Evolutionary conservation across 2,113 vertebrate genomes (phyloP), one percentile per base, ranked within the genome.

Genomic region (Acrocephalus kingi): DNA sequence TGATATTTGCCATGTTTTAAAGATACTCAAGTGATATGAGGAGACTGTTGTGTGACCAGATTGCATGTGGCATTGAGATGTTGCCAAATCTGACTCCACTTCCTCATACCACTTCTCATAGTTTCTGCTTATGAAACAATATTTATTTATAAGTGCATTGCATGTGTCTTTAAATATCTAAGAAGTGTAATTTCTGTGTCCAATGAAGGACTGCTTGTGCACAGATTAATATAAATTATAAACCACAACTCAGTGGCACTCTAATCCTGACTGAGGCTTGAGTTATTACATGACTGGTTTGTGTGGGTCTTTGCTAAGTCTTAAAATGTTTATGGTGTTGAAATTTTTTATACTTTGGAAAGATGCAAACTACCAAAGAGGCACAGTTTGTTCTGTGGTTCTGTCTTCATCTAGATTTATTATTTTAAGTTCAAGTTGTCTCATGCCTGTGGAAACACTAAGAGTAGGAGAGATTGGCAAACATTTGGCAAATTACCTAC

Each of bases 81-180:
- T 90, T 96, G 90, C 90, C 94, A 97, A 89, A 75, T 74, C 39
- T 84, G 79, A 93, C 79, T 87, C 86, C 41, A 74, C 93, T 97
- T 96, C 96, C 90, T 95, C 93, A 96, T 96, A 90, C 93, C 88
- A 91, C n/a, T 64, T 88, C 62, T 84, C 87, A 93, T 94, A 88
- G 72, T 94, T 96, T 96, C 96, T 97, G 90, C 88, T 97, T 97
- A 93, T 96, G 93, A 96, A 97, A 92, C 76, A 78, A 52, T 94
- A 88, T 90, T 96, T 94, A 93, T 96, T 94, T 96, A 68, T 96
- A 95, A 95, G 69, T 61, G 35, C 52, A 55, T 75, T 95, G 73
- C 88, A 37, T 76, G 56, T 84, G 73, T 84, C 80, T 93, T 83
- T 86, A 74, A 81, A 83, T 81, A 84, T 86, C 67, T 81, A 48